phyloP scores from a whole-genome alignment of 2,113 vertebrate species.

The Hoplias malabaricus region DNA sequence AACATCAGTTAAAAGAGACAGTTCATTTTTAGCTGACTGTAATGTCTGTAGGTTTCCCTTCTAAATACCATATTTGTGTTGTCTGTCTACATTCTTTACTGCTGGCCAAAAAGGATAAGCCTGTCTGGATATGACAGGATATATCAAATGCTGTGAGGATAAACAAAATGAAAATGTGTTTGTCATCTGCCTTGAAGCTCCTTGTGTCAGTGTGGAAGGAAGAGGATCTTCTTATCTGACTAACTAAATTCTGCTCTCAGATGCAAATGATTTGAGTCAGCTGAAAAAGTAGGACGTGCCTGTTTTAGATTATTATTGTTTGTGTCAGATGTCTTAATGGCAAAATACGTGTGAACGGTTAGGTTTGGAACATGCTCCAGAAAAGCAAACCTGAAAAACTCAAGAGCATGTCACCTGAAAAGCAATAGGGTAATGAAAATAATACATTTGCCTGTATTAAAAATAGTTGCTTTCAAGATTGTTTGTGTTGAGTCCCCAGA shows the following conservation, averaged over 20 bases:
- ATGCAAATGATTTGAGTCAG: neutral
- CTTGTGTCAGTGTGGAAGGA: neutral
- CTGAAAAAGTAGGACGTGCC: neutral
- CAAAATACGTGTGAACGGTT: neutral
- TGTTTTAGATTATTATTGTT: neutral
- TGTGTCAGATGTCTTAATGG: constrained; percentile 2
- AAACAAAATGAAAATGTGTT: neutral
- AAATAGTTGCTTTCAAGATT: constrained; percentile 3
- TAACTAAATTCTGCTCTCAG: neutral
- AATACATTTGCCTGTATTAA: neutral
- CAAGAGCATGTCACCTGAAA: constrained; percentile 11
- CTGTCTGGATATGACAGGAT: neutral
- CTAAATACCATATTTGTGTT: neutral
- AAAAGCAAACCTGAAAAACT: constrained; percentile 19
- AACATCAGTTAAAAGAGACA: constrained; percentile 37
- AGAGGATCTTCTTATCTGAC: neutral
- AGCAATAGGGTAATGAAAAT: constrained; percentile 8
- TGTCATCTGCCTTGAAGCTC: neutral
- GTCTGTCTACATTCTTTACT: neutral
- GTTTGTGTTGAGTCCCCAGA: constrained; percentile 27
- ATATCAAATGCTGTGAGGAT: neutral
- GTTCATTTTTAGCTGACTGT: neutral
- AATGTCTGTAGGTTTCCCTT: neutral
- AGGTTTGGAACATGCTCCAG: neutral
- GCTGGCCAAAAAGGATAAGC: neutral